phyloP scores from a whole-genome alignment of 2,113 vertebrate genomes.

The Gymnocephalus cernua region DNA sequence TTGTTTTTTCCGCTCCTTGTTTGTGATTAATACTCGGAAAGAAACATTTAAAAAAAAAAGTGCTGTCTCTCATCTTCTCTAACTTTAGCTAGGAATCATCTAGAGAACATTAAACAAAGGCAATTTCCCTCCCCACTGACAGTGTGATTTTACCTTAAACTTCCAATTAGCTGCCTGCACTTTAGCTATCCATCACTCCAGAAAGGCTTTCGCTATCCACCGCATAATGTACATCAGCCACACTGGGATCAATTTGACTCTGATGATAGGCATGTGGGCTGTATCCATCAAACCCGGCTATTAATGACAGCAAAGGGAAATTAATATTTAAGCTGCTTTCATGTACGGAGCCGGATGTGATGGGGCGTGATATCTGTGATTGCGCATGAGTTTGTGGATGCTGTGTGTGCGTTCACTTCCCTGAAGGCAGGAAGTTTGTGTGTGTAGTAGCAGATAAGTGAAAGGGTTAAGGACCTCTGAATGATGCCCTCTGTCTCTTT shows the following conservation, averaged over 20 bases:
- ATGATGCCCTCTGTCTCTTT: constrained; percentile 48
- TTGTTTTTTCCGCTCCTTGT: constrained; percentile 56
- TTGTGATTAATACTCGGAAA: constrained; percentile 44
- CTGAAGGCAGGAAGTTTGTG: constrained; percentile 8
- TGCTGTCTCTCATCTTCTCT: constrained; percentile 21
- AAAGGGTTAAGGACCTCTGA: constrained; percentile 66
- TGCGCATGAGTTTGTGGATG: constrained; percentile 12
- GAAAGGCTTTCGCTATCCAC: constrained; percentile 28
- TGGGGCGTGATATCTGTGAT: constrained; percentile 6
- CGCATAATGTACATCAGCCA: constrained; percentile 54
- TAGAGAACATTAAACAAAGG: constrained; percentile 52
- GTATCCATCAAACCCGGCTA: constrained; percentile 61
- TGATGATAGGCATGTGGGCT: constrained; percentile 58
- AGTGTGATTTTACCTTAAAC: constrained; percentile 69
- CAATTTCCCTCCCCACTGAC: constrained; percentile 68
- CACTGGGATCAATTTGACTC: constrained; percentile 63
- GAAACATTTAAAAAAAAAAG: too few relatives aligned
- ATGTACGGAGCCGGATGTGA: constrained; percentile 11
- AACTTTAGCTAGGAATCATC: constrained; percentile 40
- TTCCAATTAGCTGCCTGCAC: constrained; percentile 73
- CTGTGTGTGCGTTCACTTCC: neutral
- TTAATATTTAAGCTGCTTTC: constrained; percentile 57
- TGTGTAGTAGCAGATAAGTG: constrained; percentile 42
- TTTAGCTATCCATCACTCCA: constrained; percentile 65
- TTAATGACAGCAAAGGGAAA: constrained; percentile 59